Conservation (phyloP, 1,140 invertebrate species). For the Anadara kagoshimensis region DNA sequence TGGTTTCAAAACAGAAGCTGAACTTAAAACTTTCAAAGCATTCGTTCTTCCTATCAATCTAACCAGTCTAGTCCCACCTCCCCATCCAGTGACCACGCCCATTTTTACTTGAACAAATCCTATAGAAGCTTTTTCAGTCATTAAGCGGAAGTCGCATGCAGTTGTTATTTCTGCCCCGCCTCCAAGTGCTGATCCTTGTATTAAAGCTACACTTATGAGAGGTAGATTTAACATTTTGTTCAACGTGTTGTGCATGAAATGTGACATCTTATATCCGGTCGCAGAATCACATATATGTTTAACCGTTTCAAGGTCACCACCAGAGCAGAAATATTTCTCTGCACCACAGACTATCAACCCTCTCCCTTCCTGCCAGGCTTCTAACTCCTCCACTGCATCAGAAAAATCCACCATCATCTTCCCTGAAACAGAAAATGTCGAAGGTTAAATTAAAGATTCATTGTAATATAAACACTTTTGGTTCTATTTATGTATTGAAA, state of each 20-base stretch:
- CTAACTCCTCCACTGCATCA: slow-evolving; percentile 73
- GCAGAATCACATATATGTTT: slow-evolving; percentile 47
- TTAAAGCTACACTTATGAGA: slow-evolving; percentile 75
- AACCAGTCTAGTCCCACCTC: slow-evolving; percentile 75
- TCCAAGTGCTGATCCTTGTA: slow-evolving; percentile 78
- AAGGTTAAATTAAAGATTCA: no score
- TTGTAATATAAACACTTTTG: no score
- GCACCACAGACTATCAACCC: slow-evolving; percentile 76
- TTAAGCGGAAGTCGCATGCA: slow-evolving; percentile 78
- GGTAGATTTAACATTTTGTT: slow-evolving; percentile 75
- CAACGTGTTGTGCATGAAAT: slow-evolving; percentile 76
- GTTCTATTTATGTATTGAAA: no score
- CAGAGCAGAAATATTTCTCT: slow-evolving; percentile 78
- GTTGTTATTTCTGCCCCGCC: slow-evolving; percentile 79
- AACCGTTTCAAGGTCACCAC: slow-evolving; percentile 77
- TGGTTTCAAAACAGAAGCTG: slow-evolving; percentile 69
- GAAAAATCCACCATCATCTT: slow-evolving; percentile 79
- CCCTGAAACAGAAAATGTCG: slow-evolving; percentile 69
- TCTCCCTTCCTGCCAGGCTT: slow-evolving; percentile 76
- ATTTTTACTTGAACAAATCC: slow-evolving; percentile 79
- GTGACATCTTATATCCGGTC: slow-evolving; percentile 74
- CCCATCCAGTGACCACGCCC: slow-evolving; percentile 79
- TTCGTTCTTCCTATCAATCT: slow-evolving; percentile 73
- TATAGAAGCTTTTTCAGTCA: slow-evolving; percentile 72
- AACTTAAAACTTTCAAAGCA: slow-evolving; percentile 75